These are phyloP conservation scores for Aleiodes testaceus DNA, from an alignment of 2,888 invertebrate species.

Conservation along the genomic window DNA sequence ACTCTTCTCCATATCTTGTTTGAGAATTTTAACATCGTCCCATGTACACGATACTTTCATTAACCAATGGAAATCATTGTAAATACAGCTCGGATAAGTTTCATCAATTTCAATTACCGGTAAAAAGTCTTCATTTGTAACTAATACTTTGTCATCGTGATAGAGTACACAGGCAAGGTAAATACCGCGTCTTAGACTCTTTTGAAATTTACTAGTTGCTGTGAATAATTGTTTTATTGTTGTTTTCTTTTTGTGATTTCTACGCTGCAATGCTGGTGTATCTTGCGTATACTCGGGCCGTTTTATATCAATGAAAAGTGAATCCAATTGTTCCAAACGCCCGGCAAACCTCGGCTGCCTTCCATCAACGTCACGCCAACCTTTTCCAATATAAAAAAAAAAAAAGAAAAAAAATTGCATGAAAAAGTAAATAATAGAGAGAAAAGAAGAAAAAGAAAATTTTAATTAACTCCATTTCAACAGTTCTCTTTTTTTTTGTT, in stretches of 20 bases:
- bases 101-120: slow-evolving; percentile 98
- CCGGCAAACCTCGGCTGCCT: slow-evolving; percentile 81
- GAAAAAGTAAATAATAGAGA: not conserved
- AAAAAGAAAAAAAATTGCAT: not conserved
- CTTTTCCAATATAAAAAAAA: slow-evolving; percentile 71
- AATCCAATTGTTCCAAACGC: slow-evolving; percentile 82
- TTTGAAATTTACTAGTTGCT: slow-evolving; percentile 97
- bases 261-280: slow-evolving; percentile 78
- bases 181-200: slow-evolving; percentile 92
- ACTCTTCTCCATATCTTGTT: slow-evolving; percentile 96
- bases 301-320: slow-evolving; percentile 82
- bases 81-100: slow-evolving; percentile 92
- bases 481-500: not conserved
- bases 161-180: slow-evolving; percentile 95
- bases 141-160: slow-evolving; percentile 95
- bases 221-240: slow-evolving; percentile 96
- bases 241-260: slow-evolving; percentile 88
- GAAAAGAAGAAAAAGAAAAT: slow-evolving; percentile 31
- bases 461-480: slow-evolving; percentile 18
- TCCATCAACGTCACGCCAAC: slow-evolving; percentile 89
- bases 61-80: slow-evolving; percentile 97
- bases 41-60: slow-evolving; percentile 98
- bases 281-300: slow-evolving; percentile 81
- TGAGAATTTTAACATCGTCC: slow-evolving; percentile 94
- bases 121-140: slow-evolving; percentile 97